Evolutionary conservation across 2,113 vertebrate species (phyloP).

Genomic region (Recurvirostra avosetta): DNA sequence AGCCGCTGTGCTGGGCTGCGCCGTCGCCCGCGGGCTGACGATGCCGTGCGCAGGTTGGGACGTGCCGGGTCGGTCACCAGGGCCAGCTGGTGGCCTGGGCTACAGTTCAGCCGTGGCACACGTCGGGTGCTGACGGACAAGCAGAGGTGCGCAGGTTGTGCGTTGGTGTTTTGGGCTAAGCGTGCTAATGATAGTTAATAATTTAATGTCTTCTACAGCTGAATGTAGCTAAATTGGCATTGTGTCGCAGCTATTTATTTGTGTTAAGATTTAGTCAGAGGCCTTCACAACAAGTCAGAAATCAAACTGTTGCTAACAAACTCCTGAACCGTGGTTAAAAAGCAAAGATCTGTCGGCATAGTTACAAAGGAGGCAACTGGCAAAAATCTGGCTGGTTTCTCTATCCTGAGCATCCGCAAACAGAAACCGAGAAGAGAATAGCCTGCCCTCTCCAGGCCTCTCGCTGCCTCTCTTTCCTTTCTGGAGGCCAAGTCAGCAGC

Average conservation of each 20-base stretch:
- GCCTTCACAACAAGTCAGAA: neutral
- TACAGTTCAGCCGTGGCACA: neutral
- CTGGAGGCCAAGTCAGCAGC: accelerated
- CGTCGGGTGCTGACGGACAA: accelerated
- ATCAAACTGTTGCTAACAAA: neutral
- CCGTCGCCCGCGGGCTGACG: accelerated
- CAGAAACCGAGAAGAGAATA: neutral
- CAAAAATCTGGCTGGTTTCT: neutral
- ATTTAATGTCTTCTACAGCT: neutral
- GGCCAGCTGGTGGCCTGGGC: neutral
- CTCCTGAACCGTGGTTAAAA: neutral
- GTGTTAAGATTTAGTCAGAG: neutral
- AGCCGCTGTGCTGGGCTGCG: neutral
- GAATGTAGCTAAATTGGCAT: neutral
- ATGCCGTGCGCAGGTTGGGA: accelerated
- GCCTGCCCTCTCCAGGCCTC: neutral
- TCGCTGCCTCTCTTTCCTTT: neutral
- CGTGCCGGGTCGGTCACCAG: accelerated
- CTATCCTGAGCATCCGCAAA: neutral
- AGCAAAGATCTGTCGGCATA: neutral
- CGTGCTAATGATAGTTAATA: accelerated
- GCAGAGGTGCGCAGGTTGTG: neutral
- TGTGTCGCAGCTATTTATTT: neutral
- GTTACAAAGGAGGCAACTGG: neutral
- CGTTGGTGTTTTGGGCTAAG: too few species aligned